Evolutionary conservation across 2,888 invertebrate genomes (phyloP).

Genomic region (Chrysopilus asiliformis): DNA sequence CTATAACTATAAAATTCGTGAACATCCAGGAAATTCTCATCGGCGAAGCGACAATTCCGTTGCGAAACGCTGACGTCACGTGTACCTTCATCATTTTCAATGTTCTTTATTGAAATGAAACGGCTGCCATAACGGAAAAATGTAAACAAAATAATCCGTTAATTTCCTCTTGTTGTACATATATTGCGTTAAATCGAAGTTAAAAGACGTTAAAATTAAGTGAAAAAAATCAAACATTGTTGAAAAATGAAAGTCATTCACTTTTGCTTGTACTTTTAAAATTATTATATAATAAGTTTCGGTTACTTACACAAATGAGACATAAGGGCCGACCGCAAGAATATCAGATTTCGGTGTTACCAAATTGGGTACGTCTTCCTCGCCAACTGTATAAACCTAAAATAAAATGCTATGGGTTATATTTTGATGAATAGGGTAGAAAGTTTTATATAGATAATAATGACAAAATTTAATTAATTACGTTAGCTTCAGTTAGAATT

Average conservation of each 20-base stretch:
- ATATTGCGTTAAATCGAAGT: no score
- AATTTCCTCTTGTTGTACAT: no score
- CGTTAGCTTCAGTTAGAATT: conserved; percentile 38
- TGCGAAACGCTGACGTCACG: conserved; percentile 46
- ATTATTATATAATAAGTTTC: no score
- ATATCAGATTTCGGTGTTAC: conserved; percentile 50
- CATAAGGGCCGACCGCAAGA: conserved; percentile 43
- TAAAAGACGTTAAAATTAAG: no score
- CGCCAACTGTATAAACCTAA: conserved; percentile 48
- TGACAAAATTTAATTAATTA: conserved; percentile 21
- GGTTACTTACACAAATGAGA: conserved; percentile 38
- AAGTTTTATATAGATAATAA: conserved; percentile 1
- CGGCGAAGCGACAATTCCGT: conserved; percentile 54
- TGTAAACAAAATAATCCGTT: no score
- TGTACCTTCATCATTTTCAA: conserved; percentile 54
- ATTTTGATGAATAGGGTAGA: conserved; percentile 4
- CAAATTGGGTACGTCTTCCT: conserved; percentile 55
- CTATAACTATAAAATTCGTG: conserved; percentile 58
- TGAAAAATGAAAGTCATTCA: no score
- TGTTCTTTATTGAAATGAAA: conserved; percentile 43
- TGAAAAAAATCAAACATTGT: no score
- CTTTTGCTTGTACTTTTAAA: no score
- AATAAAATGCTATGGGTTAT: conserved; percentile 11
- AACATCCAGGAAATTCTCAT: conserved; percentile 48
- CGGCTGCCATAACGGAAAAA: no score